These are phyloP conservation scores for Yasuhikotakia modesta DNA, from an alignment of 2,797 vertebrate genomes.

Conservation along the genomic window DNA sequence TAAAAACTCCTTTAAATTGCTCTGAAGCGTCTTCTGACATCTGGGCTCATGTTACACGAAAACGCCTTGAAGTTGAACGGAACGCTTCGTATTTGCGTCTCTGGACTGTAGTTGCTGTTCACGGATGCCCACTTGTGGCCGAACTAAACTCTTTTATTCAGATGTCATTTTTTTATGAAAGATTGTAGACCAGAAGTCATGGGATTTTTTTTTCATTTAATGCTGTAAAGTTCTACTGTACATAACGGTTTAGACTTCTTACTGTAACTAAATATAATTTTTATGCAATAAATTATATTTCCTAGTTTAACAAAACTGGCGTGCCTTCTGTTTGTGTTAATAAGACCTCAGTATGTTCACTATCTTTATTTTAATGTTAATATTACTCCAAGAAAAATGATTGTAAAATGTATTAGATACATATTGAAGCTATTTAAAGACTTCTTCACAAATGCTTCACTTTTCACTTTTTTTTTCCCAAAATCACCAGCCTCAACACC, in stretches of 20 bases:
- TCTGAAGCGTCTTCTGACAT: slow-evolving; percentile 11
- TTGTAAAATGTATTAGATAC: background rate
- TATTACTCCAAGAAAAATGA: background rate
- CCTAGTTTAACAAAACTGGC: slow-evolving; percentile 91
- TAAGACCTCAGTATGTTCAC: background rate
- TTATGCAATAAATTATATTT: slow-evolving; percentile 99
- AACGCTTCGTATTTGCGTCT: slow-evolving; percentile 29
- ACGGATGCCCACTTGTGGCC: no score
- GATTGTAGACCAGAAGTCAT: slow-evolving; percentile 66
- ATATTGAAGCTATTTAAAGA: no score
- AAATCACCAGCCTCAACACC: slow-evolving; percentile 1
- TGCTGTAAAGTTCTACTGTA: slow-evolving; percentile 97
- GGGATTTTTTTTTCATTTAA: slow-evolving; percentile 71
- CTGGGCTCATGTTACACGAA: slow-evolving; percentile 19
- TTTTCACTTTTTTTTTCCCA: no score
- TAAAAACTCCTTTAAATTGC: no score
- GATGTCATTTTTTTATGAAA: slow-evolving; percentile 68
- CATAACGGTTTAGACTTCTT: slow-evolving; percentile 97
- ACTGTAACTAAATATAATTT: slow-evolving; percentile 99
- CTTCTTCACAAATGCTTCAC: no score
- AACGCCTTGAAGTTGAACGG: slow-evolving; percentile 44
- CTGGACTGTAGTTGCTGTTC: slow-evolving; percentile 46
- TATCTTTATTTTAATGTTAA: no score
- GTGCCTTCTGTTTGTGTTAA: slow-evolving; percentile 48
- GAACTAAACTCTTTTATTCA: slow-evolving; percentile 44